phyloP scores from a whole-genome alignment of 1,140 invertebrate species.

The Chymomyza costata region DNA sequence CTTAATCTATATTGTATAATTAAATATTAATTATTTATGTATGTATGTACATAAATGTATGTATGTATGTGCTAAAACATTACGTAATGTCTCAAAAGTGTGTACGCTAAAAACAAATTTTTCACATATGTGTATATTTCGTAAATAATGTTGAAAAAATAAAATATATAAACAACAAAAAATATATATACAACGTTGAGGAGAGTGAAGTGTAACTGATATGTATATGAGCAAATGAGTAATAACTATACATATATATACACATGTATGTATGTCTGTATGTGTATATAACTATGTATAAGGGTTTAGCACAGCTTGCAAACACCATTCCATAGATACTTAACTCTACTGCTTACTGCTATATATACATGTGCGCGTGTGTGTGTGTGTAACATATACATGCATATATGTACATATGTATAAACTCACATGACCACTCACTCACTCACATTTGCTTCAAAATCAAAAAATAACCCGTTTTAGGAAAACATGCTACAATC shows the following conservation, averaged over 20 bases:
- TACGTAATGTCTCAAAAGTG: constrained; percentile 42
- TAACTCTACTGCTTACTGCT: too few species aligned
- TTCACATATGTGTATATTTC: constrained; percentile 1
- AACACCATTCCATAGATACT: too few species aligned
- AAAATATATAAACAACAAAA: constrained; percentile 5
- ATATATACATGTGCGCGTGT: background rate
- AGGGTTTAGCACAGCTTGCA: constrained; percentile 43
- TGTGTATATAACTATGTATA: background rate
- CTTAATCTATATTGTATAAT: constrained; percentile 27
- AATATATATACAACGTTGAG: background rate
- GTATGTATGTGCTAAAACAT: constrained; percentile 62
- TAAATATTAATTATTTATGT: too few species aligned
- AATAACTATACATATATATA: background rate
- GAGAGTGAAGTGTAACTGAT: background rate
- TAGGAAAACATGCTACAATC: background rate
- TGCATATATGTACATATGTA: constrained; percentile 2
- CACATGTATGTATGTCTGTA: background rate
- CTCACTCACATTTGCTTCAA: background rate
- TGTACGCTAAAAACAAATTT: constrained; percentile 25
- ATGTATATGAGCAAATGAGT: constrained; percentile 22
- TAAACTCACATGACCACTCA: constrained; percentile 12
- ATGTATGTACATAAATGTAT: constrained; percentile 59
- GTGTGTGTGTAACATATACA: constrained; percentile 5
- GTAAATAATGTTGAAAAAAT: constrained; percentile 3
- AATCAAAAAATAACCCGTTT: background rate